These are phyloP conservation scores for Montipora efflorescens DNA, from an alignment of 64 coral and sea anemone genomes.

Conservation along the genomic window DNA sequence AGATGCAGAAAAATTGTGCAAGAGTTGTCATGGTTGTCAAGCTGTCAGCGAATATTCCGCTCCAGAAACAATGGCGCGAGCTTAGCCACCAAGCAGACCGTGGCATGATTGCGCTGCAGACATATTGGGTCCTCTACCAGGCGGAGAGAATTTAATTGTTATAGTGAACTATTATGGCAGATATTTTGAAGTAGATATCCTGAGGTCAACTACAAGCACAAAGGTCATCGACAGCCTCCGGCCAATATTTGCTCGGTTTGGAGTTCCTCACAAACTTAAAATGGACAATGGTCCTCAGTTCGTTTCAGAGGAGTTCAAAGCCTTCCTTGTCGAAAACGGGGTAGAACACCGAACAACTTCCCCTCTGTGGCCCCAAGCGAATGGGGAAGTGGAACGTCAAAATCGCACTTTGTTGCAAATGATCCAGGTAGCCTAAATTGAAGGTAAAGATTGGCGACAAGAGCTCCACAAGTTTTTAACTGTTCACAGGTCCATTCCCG, in stretches of 20 bases:
- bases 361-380: conserved; percentile 2
- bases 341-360: background rate
- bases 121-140: background rate
- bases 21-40: background rate
- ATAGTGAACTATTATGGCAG: too few species aligned
- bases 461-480: background rate
- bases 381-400: background rate
- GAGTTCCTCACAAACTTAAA: conserved; percentile 1
- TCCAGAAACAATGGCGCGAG: conserved; percentile 7
- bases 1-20: background rate
- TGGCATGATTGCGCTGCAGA: background rate
- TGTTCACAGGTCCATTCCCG: background rate
- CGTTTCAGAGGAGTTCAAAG: background rate
- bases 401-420: background rate
- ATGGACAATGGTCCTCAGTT: background rate
- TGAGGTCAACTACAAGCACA: too few species aligned
- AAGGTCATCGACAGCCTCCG: too few species aligned
- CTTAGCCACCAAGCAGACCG: conserved; percentile 1
- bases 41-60: background rate
- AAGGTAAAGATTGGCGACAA: conserved; percentile 18
- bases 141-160: background rate
- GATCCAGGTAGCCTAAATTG: conserved; percentile 20
- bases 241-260: background rate
- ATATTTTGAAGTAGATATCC: too few species aligned
- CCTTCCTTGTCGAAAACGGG: background rate